Percentiles rank a stretch among this genome's conserved stretches.
phyloP scores from a whole-genome alignment of 1,140 invertebrate genomes.

The Drosophila tropicalis region DNA sequence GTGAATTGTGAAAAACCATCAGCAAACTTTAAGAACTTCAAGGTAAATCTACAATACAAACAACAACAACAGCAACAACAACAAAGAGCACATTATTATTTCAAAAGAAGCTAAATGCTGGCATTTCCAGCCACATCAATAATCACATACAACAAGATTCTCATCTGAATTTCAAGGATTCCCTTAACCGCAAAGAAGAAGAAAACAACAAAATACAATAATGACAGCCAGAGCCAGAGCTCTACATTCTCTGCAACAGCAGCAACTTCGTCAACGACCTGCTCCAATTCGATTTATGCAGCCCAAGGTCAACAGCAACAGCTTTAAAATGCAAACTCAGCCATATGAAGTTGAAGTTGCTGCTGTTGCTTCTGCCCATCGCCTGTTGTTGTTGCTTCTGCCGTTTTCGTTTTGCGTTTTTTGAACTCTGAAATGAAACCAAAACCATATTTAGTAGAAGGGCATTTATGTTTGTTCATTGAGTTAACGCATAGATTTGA shows the following conservation, averaged over 20 bases:
- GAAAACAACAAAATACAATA: slow-evolving; percentile 31
- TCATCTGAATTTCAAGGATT: slow-evolving; percentile 59
- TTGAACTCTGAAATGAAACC: slow-evolving; percentile 35
- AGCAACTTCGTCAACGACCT: slow-evolving; percentile 68
- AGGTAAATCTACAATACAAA: slow-evolving; percentile 13
- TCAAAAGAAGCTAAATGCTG: slow-evolving; percentile 32
- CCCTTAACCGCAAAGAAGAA: slow-evolving; percentile 31
- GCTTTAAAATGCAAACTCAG: slow-evolving; percentile 76
- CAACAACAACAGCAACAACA: slow-evolving; percentile 20
- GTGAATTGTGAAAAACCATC: slow-evolving; percentile 38
- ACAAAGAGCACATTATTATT: slow-evolving; percentile 38
- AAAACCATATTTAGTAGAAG: background rate
- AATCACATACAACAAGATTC: too few species aligned
- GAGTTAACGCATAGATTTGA: slow-evolving; percentile 11
- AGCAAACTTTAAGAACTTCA: slow-evolving; percentile 44
- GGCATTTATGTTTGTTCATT: slow-evolving; percentile 21
- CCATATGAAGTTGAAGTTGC: slow-evolving; percentile 21
- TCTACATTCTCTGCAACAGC: slow-evolving; percentile 26
- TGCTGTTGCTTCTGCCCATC: slow-evolving; percentile 15
- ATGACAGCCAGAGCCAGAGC: slow-evolving; percentile 38
- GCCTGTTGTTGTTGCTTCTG: slow-evolving; percentile 10
- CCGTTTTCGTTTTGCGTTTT: slow-evolving; percentile 38
- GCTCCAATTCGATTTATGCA: slow-evolving; percentile 79
- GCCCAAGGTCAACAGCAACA: slow-evolving; percentile 71
- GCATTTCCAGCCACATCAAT: too few species aligned